Percentiles rank a stretch among this genome's conserved stretches.
These are phyloP conservation scores for Idaea dimidiata DNA, from an alignment of 2,888 invertebrate genomes.

Conservation along the genomic window DNA sequence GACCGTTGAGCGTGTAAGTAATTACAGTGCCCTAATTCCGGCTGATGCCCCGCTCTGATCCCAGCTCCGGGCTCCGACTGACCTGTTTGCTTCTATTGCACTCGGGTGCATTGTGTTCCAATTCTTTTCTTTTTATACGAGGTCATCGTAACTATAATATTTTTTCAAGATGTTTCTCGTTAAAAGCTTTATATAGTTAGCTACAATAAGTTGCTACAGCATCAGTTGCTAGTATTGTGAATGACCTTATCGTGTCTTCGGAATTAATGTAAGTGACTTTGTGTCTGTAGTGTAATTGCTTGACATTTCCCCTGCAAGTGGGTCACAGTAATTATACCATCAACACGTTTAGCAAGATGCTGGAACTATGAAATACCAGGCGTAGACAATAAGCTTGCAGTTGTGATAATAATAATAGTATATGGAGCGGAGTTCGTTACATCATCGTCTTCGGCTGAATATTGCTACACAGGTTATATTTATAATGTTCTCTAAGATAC, in stretches of 20 bases:
- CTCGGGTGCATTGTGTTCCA: conserved; percentile 33
- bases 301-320: conserved; percentile 37
- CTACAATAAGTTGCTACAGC: not conserved
- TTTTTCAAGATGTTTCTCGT: conserved; percentile 8
- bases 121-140: conserved; percentile 26
- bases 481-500: not conserved
- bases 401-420: conserved; percentile 30
- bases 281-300: conserved; percentile 38
- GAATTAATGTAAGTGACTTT: conserved; percentile 26
- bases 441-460: conserved; percentile 29
- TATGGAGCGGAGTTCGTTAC: conserved; percentile 34
- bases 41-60: conserved; percentile 45
- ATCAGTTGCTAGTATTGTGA: conserved; percentile 7
- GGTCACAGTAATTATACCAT: conserved; percentile 48
- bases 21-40: conserved; percentile 67
- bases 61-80: conserved; percentile 39
- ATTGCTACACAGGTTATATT: not conserved
- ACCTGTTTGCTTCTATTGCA: conserved; percentile 46
- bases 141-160: conserved; percentile 14
- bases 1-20: conserved; percentile 55
- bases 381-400: conserved; percentile 38
- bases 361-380: conserved; percentile 35
- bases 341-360: conserved; percentile 33
- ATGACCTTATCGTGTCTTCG: conserved; percentile 17
- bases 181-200: not conserved